Evolutionary conservation across 2,888 invertebrate species (phyloP).

Genomic region (Thymelicus sylvestris): DNA sequence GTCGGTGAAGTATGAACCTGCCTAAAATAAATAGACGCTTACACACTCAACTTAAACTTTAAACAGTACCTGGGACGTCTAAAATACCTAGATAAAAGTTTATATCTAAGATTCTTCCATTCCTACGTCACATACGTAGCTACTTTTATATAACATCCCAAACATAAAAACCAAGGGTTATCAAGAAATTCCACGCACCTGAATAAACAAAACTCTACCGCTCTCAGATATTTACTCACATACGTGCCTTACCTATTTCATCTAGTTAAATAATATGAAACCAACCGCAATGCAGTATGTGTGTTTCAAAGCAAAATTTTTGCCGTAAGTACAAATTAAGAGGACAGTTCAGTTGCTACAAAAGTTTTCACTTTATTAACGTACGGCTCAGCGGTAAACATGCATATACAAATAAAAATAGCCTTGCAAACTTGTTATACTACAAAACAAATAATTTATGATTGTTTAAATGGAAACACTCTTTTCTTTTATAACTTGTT

Average conservation of each 20-base stretch:
- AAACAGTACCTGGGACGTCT: too few relatives aligned
- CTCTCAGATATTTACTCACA: not conserved
- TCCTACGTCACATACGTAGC: too few relatives aligned
- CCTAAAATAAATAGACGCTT: too few relatives aligned
- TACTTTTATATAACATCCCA: too few relatives aligned
- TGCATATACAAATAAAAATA: constrained; percentile 9
- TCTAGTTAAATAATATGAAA: constrained; percentile 29
- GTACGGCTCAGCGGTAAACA: constrained; percentile 14
- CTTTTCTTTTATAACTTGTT: too few relatives aligned
- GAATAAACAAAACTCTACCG: constrained; percentile 11
- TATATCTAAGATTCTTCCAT: too few relatives aligned
- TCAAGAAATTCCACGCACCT: constrained; percentile 2
- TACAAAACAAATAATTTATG: not conserved
- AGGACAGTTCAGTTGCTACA: constrained; percentile 36
- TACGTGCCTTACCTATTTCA: constrained; percentile 17
- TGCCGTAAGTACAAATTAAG: constrained; percentile 40
- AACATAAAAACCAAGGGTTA: not conserved
- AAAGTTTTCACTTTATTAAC: constrained; percentile 39
- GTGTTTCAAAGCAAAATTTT: constrained; percentile 32
- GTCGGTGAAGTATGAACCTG: too few relatives aligned
- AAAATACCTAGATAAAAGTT: too few relatives aligned
- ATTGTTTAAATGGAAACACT: not conserved
- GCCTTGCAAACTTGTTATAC: not conserved
- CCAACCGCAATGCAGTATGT: constrained; percentile 39
- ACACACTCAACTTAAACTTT: too few relatives aligned